Base-by-base conservation (phyloP, 1,140 invertebrate genomes). In the Vollenhovia emeryi region DNA sequence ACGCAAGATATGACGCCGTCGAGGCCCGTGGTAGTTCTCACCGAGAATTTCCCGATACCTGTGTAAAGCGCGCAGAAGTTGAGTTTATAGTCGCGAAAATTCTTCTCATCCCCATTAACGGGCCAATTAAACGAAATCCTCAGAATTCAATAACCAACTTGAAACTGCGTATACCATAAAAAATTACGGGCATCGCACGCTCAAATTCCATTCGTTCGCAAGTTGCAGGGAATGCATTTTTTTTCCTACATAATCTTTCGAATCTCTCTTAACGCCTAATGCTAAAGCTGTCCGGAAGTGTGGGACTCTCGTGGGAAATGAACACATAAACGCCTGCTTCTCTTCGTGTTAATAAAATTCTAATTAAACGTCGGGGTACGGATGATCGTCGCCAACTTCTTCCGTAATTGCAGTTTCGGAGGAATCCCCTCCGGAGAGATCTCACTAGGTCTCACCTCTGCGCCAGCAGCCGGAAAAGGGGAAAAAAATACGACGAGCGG, bases 321-420 rank as follows among this genome's bases (percentile, higher is more conserved):
- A 73, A 82, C 40, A 73, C 48, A 57, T 57, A 71, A 80, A 55
- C 33, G 36, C 18, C 21, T 57, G 78, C 33, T 15, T 80, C 15
- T 82, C 21, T 3, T 27, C 6, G 21, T 57, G 78, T 82, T 73
- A 82, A 82, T 82, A 82, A 82, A 82, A 82, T 71, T 73, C 66
- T 73, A 82, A 82, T 82, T 71, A 73, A 82, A 73, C 66, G 50
- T 7, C 4, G 24, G 13, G 33, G 50, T 18, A 30, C 33, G 48
- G 33, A 82, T 82, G 66, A 73, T 82, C 50, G 66, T 57, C 50
- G 50, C 24, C 50, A 55, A 57, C 40, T 82, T 45, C 50, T 73
- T 82, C 45, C 24, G 50, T 55, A 80, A 80, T 80, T 80, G 11
- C 50, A 80, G 50, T 71, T 80, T 69, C 24, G 48, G 36, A n/a